Evolutionary conservation across 2,113 vertebrate species (phyloP), one percentile per base, ranked within the genome.

Genomic region (Apteryx mantelli): DNA sequence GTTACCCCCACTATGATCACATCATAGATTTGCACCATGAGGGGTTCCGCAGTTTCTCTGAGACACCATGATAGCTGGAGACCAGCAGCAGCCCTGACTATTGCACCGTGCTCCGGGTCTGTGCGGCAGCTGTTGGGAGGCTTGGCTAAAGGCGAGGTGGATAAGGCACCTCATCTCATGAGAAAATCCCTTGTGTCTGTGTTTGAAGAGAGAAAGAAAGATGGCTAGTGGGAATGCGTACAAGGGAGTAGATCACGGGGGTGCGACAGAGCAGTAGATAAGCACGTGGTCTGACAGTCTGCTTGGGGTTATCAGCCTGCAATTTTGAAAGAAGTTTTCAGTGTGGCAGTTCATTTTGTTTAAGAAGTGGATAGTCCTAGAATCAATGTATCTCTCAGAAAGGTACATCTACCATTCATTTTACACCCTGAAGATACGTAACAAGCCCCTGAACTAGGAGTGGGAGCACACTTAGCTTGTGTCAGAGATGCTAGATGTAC

Each of bases 381-480:
- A 83, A 94, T 88, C 86, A 83, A 64, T 90, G 82, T 22, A 28
- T 79, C 38, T 89, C 61, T 92, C 84, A n/a, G 44, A 68, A 14
- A 90, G 30, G 14, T 52, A 13, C 0, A 1, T 50, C 60, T 77
- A 22, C 24, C 20, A 8, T 26, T 75, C 21, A 5, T 44, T 80
- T 14, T 4, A 6, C 18, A 28, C 16, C 26, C 64, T 38, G 18
- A 63, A 32, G 36, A 46, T 48, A 11, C 12, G n/a, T 25, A 81
- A 11, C 58, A 66, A 38, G 55, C 46, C 70, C 22, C 36, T 55
- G 19, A 26, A 38, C 60, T 6, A 40, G 36, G 34, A 69, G 25
- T 3, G 8, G 52, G 12, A 64, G 14, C 18, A 30, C 30, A 3
- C 12, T 53, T 9, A 15, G 28, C 38, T 34, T 53, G 53, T 34